Conservation (phyloP, 2,113 vertebrate species). For the Ceuthmochares aereus region DNA sequence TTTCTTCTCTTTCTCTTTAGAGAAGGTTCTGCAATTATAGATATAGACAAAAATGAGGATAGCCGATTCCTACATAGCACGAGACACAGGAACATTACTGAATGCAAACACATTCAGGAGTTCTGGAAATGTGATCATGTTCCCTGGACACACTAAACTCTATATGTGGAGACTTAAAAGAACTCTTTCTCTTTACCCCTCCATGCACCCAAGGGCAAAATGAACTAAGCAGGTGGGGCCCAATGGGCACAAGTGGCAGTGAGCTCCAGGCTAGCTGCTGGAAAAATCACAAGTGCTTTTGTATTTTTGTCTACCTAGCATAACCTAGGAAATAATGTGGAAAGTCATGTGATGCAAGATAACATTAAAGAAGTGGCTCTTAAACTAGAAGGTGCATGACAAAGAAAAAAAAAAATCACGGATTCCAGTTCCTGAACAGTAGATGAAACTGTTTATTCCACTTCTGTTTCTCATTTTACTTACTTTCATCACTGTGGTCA, state of each 20-base stretch:
- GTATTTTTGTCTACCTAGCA: neutral
- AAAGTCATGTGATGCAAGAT: neutral
- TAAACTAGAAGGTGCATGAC: neutral
- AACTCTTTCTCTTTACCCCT: neutral
- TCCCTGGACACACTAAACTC: neutral
- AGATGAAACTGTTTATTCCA: neutral
- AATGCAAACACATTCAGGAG: neutral
- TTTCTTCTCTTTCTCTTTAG: neutral
- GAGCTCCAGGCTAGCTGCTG: neutral
- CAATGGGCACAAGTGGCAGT: neutral
- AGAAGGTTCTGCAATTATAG: neutral
- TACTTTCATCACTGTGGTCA: neutral
- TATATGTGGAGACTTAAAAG: neutral
- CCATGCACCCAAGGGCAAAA: fast-evolving
- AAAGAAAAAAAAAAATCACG: neutral
- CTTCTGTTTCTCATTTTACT: neutral
- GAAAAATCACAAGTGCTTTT: neutral
- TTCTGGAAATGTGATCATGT: neutral
- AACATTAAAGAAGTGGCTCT: neutral
- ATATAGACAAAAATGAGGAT: neutral
- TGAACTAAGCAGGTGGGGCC: fast-evolving
- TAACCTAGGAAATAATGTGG: neutral
- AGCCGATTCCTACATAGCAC: fast-evolving
- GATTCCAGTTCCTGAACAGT: neutral
- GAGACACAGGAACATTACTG: neutral